These are phyloP conservation scores for Mustela nigripes DNA, from an alignment of 2,113 vertebrate genomes.

Conservation along the genomic window DNA sequence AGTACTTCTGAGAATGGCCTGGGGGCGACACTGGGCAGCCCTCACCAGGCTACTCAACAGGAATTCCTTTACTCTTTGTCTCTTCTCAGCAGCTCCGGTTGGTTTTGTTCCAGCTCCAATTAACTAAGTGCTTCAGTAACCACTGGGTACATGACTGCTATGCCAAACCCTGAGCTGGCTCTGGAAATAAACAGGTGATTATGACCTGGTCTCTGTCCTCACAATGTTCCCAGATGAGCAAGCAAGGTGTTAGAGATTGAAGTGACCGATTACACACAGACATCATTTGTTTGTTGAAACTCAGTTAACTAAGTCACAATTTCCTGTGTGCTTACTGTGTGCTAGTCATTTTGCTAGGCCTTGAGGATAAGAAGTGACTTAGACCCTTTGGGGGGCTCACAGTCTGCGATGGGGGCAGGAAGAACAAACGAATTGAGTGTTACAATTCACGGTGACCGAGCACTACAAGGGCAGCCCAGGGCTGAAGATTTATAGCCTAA, in stretches of 20 bases:
- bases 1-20: background rate
- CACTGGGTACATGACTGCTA: background rate
- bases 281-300: constrained; percentile 50
- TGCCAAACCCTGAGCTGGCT: background rate
- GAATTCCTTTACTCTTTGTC: constrained; percentile 1
- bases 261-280: background rate
- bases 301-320: background rate
- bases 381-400: background rate
- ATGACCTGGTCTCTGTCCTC: background rate
- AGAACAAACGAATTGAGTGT: background rate
- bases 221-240: background rate
- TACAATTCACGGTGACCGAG: background rate
- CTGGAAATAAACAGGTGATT: constrained; percentile 47
- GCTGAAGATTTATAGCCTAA: background rate
- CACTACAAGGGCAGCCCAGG: background rate
- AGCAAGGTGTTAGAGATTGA: constrained; percentile 16
- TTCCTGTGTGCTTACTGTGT: background rate
- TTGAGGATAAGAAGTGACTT: constrained; percentile 13
- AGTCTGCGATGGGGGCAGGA: background rate
- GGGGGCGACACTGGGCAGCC: background rate
- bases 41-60: background rate
- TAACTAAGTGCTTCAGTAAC: constrained; percentile 59
- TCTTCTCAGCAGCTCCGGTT: background rate
- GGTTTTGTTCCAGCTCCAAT: constrained; percentile 60
- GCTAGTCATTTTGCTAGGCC: background rate